phyloP scores from a whole-genome alignment of 2,797 vertebrate genomes.

The Rallus crepitans region DNA sequence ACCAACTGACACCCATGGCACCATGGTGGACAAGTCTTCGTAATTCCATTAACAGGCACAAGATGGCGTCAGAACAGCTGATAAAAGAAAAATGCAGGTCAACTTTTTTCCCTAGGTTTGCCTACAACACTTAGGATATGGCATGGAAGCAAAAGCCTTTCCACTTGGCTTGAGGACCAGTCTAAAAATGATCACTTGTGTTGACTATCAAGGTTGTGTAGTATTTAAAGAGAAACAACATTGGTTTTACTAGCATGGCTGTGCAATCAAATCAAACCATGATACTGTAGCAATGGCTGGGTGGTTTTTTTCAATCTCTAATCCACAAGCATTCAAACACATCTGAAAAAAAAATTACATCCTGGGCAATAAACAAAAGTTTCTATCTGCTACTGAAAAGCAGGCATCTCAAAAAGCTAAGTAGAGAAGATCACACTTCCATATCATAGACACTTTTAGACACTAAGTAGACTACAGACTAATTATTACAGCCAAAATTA shows the following conservation, averaged over 20 bases:
- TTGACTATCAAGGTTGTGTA: not conserved
- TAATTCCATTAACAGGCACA: not conserved
- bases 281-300: not conserved
- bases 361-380: not conserved
- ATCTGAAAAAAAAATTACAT: not conserved
- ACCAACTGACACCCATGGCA: not conserved
- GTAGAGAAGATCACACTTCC: not conserved
- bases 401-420: not conserved
- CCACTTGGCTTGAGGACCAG: not conserved
- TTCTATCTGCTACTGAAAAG: not conserved
- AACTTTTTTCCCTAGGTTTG: not conserved
- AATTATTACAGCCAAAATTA: not conserved
- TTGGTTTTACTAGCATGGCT: not conserved
- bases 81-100: not conserved
- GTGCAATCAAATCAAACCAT: not conserved
- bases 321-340: not conserved
- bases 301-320: not conserved
- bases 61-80: not conserved
- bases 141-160: not conserved
- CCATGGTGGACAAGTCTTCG: rapidly evolving
- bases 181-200: not conserved
- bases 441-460: not conserved
- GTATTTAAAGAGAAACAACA: not conserved
- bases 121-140: not conserved
- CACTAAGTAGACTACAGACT: not conserved